Conservation (phyloP, 2,797 vertebrate genomes). For the Microhierax caerulescens region DNA sequence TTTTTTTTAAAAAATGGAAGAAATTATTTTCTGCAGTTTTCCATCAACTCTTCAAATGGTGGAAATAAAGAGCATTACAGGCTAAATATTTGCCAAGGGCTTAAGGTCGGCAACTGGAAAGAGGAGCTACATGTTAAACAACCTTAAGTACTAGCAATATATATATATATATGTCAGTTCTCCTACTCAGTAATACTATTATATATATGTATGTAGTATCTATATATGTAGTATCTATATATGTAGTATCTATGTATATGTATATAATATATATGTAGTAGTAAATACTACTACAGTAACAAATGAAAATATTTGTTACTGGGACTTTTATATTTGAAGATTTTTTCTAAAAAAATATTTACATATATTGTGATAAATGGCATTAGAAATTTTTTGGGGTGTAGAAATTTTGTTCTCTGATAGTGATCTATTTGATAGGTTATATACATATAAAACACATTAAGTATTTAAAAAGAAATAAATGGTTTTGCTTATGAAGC, state of each 20-base stretch:
- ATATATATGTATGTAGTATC: too few relatives aligned
- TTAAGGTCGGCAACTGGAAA: background rate
- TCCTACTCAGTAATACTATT: too few relatives aligned
- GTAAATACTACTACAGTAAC: too few relatives aligned
- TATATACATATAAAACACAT: background rate
- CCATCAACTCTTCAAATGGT: background rate
- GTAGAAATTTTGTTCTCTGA: background rate
- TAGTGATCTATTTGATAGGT: background rate
- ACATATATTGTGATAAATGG: background rate
- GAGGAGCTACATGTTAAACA: background rate
- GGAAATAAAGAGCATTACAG: background rate
- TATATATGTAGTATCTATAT: too few relatives aligned
- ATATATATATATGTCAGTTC: background rate
- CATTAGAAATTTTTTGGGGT: background rate
- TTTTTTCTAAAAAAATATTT: background rate
- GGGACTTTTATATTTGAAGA: background rate
- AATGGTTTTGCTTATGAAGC: background rate
- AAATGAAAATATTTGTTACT: background rate
- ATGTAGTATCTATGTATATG: too few relatives aligned
- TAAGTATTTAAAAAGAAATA: background rate
- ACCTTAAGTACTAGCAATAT: background rate
- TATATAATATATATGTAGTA: too few relatives aligned
- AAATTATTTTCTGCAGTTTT: background rate
- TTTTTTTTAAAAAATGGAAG: background rate
- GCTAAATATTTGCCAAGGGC: background rate